phyloP scores from a whole-genome alignment of 1,140 invertebrate species.

The Pseudoatta argentina region DNA sequence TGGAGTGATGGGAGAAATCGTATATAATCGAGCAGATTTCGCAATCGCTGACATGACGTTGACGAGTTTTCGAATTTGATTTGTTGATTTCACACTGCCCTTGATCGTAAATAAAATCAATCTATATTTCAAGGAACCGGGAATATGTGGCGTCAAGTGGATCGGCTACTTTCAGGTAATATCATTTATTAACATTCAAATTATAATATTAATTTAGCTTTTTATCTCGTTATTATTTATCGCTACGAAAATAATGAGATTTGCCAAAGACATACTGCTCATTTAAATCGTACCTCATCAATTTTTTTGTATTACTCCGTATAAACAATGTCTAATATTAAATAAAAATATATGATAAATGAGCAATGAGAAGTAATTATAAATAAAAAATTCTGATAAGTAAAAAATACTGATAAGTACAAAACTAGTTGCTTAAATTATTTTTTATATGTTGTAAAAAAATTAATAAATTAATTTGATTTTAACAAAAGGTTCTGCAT shows the following conservation, averaged over 20 bases:
- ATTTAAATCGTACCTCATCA: background rate
- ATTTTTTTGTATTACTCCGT: background rate
- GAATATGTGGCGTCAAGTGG: conserved; percentile 68
- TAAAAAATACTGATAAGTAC: too few relatives aligned
- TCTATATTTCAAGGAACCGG: conserved; percentile 71
- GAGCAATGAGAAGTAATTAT: background rate
- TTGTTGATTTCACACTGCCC: conserved; percentile 76
- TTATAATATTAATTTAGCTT: background rate
- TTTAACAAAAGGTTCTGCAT: too few relatives aligned
- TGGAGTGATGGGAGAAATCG: conserved; percentile 58
- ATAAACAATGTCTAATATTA: background rate
- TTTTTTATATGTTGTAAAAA: too few relatives aligned
- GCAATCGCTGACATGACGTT: conserved; percentile 70
- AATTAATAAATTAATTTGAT: too few relatives aligned
- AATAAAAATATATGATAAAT: background rate
- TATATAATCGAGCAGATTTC: conserved; percentile 47
- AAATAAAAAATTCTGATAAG: background rate
- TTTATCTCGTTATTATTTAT: background rate
- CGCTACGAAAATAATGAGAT: background rate
- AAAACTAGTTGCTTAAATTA: too few relatives aligned
- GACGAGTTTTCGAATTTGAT: conserved; percentile 65
- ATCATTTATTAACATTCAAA: conserved; percentile 1
- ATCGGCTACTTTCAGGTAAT: conserved; percentile 74
- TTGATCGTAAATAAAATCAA: conserved; percentile 61
- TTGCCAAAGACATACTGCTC: background rate